These are phyloP conservation scores for Pipa parva DNA, from an alignment of 2,113 vertebrate species.

Conservation along the genomic window DNA sequence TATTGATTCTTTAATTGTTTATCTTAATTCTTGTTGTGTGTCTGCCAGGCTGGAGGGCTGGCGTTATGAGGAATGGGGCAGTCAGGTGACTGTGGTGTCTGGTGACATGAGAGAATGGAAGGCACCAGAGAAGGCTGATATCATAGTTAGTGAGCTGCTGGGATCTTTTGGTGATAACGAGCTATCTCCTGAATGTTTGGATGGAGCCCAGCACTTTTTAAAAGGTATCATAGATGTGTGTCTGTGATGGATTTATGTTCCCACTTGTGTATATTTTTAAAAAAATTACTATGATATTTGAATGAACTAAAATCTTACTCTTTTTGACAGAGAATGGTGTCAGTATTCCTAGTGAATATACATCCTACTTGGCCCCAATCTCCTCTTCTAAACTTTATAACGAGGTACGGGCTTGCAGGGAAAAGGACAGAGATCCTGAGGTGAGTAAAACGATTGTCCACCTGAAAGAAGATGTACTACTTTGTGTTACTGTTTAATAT, in stretches of 20 bases:
- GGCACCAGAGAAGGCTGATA: conserved; percentile 85
- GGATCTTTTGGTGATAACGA: conserved; percentile 91
- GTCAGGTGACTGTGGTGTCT: conserved; percentile 84
- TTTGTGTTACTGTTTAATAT: no score
- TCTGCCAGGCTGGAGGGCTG: conserved; percentile 79
- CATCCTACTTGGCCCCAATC: conserved; percentile 83
- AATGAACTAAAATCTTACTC: no score
- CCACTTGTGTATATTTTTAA: neutral
- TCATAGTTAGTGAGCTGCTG: conserved; percentile 86
- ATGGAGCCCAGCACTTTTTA: conserved; percentile 86
- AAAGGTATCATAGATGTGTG: conserved; percentile 67
- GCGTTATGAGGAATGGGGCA: conserved; percentile 91
- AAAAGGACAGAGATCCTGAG: conserved; percentile 80
- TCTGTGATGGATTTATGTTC: neutral
- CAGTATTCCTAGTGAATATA: conserved; percentile 85
- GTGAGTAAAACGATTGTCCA: no score
- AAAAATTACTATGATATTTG: neutral
- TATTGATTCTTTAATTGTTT: neutral
- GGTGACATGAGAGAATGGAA: conserved; percentile 87
- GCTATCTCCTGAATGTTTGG: conserved; percentile 85
- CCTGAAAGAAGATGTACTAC: no score
- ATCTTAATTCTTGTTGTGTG: neutral
- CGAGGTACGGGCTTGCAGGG: conserved; percentile 82
- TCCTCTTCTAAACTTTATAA: conserved; percentile 94
- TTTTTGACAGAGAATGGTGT: conserved; percentile 70